Percentiles rank a stretch among this genome's conserved stretches.
phyloP scores from a whole-genome alignment of 2,888 invertebrate genomes.

The Macrosiphum euphorbiae region DNA sequence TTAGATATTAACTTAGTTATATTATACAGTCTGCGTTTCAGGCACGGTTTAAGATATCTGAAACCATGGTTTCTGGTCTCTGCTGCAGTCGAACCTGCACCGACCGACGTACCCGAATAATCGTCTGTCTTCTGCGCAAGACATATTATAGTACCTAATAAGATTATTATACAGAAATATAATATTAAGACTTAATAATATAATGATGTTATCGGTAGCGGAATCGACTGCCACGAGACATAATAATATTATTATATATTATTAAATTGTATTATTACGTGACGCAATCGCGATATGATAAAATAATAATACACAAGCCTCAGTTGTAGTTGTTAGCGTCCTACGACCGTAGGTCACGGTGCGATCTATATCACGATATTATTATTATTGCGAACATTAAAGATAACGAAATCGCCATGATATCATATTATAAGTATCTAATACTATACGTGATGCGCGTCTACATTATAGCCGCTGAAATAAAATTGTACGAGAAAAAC shows the following conservation, averaged over 20 bases:
- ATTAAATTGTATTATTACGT: neutral
- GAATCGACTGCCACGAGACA: neutral
- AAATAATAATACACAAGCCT: neutral
- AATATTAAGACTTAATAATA: neutral
- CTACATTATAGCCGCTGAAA: neutral
- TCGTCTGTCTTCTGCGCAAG: neutral
- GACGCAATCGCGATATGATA: neutral
- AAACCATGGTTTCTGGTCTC: neutral
- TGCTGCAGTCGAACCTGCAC: neutral
- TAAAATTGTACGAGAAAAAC: constrained; percentile 46
- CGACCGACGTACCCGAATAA: neutral
- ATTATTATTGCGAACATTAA: neutral
- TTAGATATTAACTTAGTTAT: no score
- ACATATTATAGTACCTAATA: neutral
- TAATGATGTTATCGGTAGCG: neutral
- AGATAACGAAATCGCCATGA: neutral
- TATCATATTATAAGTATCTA: neutral
- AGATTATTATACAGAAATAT: no score
- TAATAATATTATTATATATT: neutral
- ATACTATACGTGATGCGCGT: neutral
- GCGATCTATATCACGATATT: neutral
- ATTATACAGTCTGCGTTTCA: no score
- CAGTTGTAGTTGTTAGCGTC: neutral
- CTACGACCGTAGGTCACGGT: neutral
- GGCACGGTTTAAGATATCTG: no score